Percentiles rank a stretch among this genome's conserved stretches.
These are phyloP conservation scores for Casuarius casuarius DNA, from an alignment of 2,113 vertebrate genomes.

Conservation along the genomic window DNA sequence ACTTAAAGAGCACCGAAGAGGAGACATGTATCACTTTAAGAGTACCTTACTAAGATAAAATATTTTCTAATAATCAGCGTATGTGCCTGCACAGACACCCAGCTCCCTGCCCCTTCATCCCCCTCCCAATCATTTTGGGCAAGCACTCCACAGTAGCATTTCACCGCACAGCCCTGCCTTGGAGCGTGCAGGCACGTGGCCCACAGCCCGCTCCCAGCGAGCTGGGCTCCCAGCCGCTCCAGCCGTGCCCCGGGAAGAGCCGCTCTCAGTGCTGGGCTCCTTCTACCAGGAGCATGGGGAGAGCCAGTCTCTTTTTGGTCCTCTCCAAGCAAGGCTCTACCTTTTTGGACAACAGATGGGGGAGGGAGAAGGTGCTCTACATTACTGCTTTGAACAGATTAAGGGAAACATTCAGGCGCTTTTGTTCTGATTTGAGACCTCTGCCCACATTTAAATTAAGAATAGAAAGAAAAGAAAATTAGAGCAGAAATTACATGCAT, in stretches of 20 bases:
- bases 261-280: neutral
- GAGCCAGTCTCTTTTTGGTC: neutral
- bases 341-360: neutral
- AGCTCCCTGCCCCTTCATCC: neutral
- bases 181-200: fast-evolving
- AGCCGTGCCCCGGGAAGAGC: neutral
- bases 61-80: neutral
- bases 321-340: neutral
- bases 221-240: fast-evolving
- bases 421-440: neutral
- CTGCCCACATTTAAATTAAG: neutral
- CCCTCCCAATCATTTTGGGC: neutral
- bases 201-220: neutral
- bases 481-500: neutral
- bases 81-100: neutral
- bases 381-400: neutral
- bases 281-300: fast-evolving
- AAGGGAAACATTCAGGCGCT: neutral
- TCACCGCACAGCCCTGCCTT: neutral
- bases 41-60: neutral
- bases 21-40: neutral
- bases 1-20: neutral
- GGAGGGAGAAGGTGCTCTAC: neutral
- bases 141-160: neutral
- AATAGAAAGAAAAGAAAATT: neutral